These are phyloP conservation scores for Gadus chalcogrammus DNA, from an alignment of 2,113 vertebrate species.

Conservation along the genomic window DNA sequence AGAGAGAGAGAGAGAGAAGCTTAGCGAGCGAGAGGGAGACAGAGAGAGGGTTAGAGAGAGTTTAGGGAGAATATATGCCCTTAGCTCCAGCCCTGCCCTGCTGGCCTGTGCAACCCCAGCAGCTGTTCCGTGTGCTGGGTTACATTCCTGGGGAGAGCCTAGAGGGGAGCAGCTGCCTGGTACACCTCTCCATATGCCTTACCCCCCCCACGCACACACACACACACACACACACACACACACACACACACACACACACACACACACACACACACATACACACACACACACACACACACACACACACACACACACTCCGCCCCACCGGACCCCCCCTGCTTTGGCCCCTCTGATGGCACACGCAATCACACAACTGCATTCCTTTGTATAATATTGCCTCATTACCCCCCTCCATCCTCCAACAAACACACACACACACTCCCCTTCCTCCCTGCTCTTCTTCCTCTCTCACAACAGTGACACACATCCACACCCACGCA, in stretches of 20 bases:
- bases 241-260: no score
- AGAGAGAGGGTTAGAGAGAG: no score
- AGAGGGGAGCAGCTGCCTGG: constrained; percentile 66
- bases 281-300: no score
- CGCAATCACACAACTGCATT: constrained; percentile 64
- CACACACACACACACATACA: no score
- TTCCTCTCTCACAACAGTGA: neutral
- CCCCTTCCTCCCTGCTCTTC: neutral
- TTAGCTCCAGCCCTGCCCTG: constrained; percentile 43
- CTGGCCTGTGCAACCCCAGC: constrained; percentile 48
- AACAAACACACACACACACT: neutral
- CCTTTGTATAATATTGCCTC: constrained; percentile 63
- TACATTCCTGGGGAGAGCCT: constrained; percentile 71
- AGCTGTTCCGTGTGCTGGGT: constrained; percentile 60
- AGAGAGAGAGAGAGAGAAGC: no score
- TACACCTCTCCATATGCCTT: constrained; percentile 43
- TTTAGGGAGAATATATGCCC: constrained; percentile 15
- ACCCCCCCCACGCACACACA: constrained; percentile 24
- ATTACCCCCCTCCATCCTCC: neutral
- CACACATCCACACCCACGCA: no score
- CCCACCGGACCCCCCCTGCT: constrained; percentile 1
- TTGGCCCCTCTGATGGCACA: constrained; percentile 48
- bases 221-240: no score
- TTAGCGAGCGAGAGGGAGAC: no score
- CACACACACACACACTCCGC: no score